Base-by-base conservation (phyloP, 2,888 invertebrate species). In the Xanthorhoe designata region DNA sequence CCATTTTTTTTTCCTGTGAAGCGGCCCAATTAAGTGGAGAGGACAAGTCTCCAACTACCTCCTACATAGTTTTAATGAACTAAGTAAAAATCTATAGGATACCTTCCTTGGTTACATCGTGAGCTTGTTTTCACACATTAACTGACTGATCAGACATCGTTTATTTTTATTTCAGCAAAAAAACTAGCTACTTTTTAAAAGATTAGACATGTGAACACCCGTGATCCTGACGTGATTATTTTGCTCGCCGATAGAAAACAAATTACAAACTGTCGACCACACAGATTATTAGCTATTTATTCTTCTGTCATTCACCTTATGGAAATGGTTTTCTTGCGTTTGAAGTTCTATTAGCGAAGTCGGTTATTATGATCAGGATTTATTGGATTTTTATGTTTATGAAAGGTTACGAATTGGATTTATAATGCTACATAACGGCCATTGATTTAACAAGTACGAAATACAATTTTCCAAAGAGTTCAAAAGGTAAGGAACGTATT, bases 211-310 rank as follows among this genome's bases (percentile, higher is more conserved):
- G 13, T 13, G 13, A 42, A 13, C 38, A 42, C 38, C 38, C 38
- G 38, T 42, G 13, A 13, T 42, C 38, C 38, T 42, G 38, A 3
- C 13, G 13, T 13, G 13, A 42, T 10, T 10, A 10, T 42, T 92
- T 87, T 90, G 85, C 88, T 87, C 82, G 81, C 68, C 84, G 83
- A 85, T 86, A 87, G 85, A 85, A 88, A 92, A 91, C 91, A 91
- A 93, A 93, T 92, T 92, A 92, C 90, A 89, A 92, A 88, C 86
- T 90, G 89, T 89, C 89, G 74, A 77, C 77, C 74, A 72, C 75
- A 67, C 81, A 86, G 88, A 88, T 88, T 86, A 82, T 82, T 75
- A 84, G 84, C 85, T 86, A 84, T 87, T 86, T 91, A 91, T 91
- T 91, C 89, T 83, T 87, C 84, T 89, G 91, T 89, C 92, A 92